Evolutionary conservation across 2,888 invertebrate genomes (phyloP).

Genomic region (Calameuta pallipes): DNA sequence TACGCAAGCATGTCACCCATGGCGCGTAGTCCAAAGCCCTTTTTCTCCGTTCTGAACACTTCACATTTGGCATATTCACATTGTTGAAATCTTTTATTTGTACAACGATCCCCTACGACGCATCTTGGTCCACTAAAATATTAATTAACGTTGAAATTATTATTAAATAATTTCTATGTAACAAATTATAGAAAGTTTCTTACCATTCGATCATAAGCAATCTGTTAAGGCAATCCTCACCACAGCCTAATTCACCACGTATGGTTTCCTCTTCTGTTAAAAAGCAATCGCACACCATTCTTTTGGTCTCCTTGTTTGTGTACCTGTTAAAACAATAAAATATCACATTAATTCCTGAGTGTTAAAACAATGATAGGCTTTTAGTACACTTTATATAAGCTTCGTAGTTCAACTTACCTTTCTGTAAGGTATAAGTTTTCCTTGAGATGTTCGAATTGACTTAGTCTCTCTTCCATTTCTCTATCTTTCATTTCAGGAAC

Average conservation of each 20-base stretch:
- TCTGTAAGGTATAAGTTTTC: slow-evolving; percentile 90
- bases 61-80: slow-evolving; percentile 85
- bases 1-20: slow-evolving; percentile 78
- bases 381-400: background rate
- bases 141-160: slow-evolving; percentile 1
- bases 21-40: slow-evolving; percentile 94
- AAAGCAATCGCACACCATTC: slow-evolving; percentile 96
- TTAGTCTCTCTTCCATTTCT: slow-evolving; percentile 73
- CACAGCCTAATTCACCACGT: slow-evolving; percentile 88
- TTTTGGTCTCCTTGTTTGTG: slow-evolving; percentile 89
- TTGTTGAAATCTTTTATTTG: slow-evolving; percentile 94
- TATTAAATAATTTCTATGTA: background rate
- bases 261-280: slow-evolving; percentile 89
- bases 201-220: slow-evolving; percentile 99
- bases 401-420: slow-evolving; percentile 66
- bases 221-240: slow-evolving; percentile 95
- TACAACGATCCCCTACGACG: slow-evolving; percentile 89
- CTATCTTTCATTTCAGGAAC: slow-evolving; percentile 69
- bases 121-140: slow-evolving; percentile 87
- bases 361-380: background rate
- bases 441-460: slow-evolving; percentile 82
- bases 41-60: slow-evolving; percentile 91
- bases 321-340: slow-evolving; percentile 62
- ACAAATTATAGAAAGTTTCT: slow-evolving; percentile 34
- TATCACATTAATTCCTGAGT: background rate